These are phyloP conservation scores for Nemotelus pantherinus DNA, from an alignment of 2,888 invertebrate genomes.

Conservation along the genomic window DNA sequence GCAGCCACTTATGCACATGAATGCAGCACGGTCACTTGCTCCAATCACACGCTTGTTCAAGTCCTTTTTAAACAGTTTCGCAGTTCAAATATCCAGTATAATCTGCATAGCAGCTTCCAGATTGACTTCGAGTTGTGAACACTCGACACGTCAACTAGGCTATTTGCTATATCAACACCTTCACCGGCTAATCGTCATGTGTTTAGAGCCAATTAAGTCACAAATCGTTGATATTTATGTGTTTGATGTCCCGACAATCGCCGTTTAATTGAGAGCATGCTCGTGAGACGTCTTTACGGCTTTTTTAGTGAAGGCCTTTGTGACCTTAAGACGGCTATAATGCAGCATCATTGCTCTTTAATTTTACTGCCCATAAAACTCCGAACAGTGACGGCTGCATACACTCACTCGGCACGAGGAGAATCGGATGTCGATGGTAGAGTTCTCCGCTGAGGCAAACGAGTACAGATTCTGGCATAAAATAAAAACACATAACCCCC, in stretches of 20 bases:
- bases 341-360: constrained; percentile 51
- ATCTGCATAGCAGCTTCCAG: too few relatives aligned
- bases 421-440: constrained; percentile 27
- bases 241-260: constrained; percentile 15
- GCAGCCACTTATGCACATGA: too few relatives aligned
- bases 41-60: too few relatives aligned
- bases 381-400: constrained; percentile 45
- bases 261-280: constrained; percentile 35
- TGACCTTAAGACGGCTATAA: constrained; percentile 45
- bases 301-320: constrained; percentile 30
- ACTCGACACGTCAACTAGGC: too few relatives aligned
- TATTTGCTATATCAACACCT: too few relatives aligned
- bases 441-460: constrained; percentile 16
- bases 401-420: constrained; percentile 39
- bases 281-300: constrained; percentile 43
- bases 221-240: constrained; percentile 33
- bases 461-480: constrained; percentile 40
- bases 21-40: too few relatives aligned
- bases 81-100: too few relatives aligned
- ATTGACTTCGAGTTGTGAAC: too few relatives aligned
- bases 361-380: constrained; percentile 52
- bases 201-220: constrained; percentile 25
- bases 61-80: too few relatives aligned
- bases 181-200: constrained; percentile 3
- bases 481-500: constrained; percentile 51